A percentile compares a stretch with the other conserved stretches of the same genome.
phyloP scores from a whole-genome alignment of 2,113 vertebrate species.

The Vulpes lagopus region DNA sequence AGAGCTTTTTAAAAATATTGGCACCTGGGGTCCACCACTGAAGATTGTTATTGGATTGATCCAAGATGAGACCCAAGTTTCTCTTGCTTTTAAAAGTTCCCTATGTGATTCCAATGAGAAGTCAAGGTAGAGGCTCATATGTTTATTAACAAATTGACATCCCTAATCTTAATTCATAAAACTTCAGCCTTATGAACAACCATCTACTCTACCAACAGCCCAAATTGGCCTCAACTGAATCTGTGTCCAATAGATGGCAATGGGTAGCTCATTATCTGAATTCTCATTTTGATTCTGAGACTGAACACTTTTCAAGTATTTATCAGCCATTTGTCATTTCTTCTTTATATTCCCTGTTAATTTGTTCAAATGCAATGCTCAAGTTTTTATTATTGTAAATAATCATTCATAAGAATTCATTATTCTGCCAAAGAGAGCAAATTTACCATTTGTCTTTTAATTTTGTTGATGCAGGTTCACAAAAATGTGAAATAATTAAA shows the following conservation, averaged over 20 bases:
- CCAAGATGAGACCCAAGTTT: background rate
- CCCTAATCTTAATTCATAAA: background rate
- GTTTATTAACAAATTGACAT: background rate
- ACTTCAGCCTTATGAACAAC: background rate
- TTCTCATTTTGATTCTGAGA: conserved; percentile 41
- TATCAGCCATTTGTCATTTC: background rate
- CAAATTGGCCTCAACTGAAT: background rate
- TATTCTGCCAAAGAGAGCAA: background rate
- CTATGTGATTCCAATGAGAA: background rate
- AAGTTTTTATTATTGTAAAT: conserved; percentile 17
- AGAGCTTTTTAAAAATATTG: background rate
- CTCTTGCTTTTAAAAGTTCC: background rate
- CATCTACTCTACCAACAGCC: background rate
- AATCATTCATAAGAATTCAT: background rate
- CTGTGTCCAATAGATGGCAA: background rate
- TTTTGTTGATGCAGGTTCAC: background rate
- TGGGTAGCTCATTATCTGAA: background rate
- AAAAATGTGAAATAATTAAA: background rate
- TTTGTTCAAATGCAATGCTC: background rate
- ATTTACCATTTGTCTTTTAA: background rate
- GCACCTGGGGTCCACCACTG: background rate
- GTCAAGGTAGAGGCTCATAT: background rate
- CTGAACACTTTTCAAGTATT: background rate
- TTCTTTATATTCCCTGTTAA: background rate
- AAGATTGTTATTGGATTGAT: background rate